phyloP scores from a whole-genome alignment of 2,888 invertebrate genomes.

The Villa cingulata region DNA sequence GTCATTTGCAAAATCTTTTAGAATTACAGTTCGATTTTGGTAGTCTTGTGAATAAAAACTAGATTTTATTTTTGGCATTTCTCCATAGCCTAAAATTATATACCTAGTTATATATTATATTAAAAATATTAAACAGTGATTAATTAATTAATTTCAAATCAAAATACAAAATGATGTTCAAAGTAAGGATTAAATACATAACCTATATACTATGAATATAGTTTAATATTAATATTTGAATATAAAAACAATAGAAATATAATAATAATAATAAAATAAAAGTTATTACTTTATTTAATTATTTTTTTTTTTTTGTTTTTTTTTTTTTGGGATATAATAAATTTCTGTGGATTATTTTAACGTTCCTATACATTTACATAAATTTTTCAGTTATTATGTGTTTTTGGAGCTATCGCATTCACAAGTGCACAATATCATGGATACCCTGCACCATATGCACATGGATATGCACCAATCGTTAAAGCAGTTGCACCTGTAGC shows the following conservation, averaged over 20 bases:
- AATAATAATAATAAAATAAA: no score
- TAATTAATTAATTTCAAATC: background rate
- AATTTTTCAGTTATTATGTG: constrained; percentile 21
- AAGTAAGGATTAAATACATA: constrained; percentile 1
- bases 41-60: constrained; percentile 23
- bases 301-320: no score
- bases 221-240: no score
- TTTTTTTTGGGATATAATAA: no score
- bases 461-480: constrained; percentile 17
- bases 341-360: background rate
- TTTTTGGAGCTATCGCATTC: constrained; percentile 24
- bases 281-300: no score
- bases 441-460: background rate
- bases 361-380: background rate
- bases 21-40: constrained; percentile 32
- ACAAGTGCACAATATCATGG: constrained; percentile 18
- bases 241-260: no score
- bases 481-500: constrained; percentile 21
- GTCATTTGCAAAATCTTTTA: constrained; percentile 24
- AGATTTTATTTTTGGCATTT: constrained; percentile 4
- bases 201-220: no score
- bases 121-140: no score
- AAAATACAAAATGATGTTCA: constrained; percentile 2
- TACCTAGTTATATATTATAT: background rate
- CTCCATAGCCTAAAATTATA: constrained; percentile 7